Base-by-base conservation (phyloP, 1,140 invertebrate species). In the Cydia pomonella region DNA sequence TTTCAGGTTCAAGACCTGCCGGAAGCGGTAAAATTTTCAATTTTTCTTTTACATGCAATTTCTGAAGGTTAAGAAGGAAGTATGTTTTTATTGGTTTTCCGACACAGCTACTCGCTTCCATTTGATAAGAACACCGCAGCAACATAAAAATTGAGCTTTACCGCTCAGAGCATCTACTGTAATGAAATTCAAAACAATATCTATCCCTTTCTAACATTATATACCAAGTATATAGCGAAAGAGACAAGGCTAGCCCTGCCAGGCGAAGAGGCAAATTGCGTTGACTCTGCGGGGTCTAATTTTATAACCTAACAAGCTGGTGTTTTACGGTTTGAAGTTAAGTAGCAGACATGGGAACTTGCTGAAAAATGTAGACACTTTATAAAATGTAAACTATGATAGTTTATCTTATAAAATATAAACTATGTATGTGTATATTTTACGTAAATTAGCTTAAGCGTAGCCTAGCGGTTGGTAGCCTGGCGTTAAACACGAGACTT, bases 241-340 rank as follows among this genome's bases (percentile, higher is more conserved):
- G n/a, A 21, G 53, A 21, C 21, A 21, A 59, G 10, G 6, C 53
- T 53, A 53, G 44, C 13, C 0, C n/a, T 18, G n/a, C 5, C 0
- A 7, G 6, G 47, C 47, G 53, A 23, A 18, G 16, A 59, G 0
- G 53, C 53, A 59, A 59, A 59, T 59, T 23, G 53, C 53, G 53
- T 59, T 59, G 53, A 23, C 9, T 59, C 53, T 23, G 53, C 21
- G 53, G 53, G 53, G 21, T 59, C 53, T 59, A 59, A 59, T 59
- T 23, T 59, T 59, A 59, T 59, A 59, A 59, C 53, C 21, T 59
- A 21, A 10, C 53, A 59, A 59, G 53, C 53, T 59, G 53, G 53
- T 59, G 53, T 59, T 59, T 59, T 59, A 59, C 9, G 53, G 53
- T 10, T 59, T 59, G 53, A 21, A 59, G 53, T 59, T 23, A 9